Percentiles rank a stretch among this genome's conserved stretches.
Evolutionary conservation across 2,888 invertebrate genomes (phyloP).

Genomic region (Tridacna gigas): DNA sequence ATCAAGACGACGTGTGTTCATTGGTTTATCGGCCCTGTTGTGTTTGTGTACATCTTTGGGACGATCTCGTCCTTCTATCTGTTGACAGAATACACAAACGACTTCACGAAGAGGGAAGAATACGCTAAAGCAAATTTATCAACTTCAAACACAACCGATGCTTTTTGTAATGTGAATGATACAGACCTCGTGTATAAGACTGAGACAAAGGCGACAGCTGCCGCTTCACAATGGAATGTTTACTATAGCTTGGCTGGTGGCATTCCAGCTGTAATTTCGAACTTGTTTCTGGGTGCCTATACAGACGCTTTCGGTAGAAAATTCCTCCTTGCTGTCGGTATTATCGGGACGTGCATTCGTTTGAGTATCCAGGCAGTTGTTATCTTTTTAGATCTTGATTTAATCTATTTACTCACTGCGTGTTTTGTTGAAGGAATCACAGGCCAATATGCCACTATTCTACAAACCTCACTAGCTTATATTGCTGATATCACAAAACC

Average conservation of each 20-base stretch:
- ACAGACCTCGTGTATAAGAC: conserved; percentile 38
- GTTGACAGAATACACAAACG: conserved; percentile 56
- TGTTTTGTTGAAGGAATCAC: conserved; percentile 66
- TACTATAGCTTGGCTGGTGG: conserved; percentile 60
- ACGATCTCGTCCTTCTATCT: conserved; percentile 55
- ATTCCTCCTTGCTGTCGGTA: conserved; percentile 62
- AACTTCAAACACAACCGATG: conserved; percentile 32
- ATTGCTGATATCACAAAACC: conserved; percentile 64
- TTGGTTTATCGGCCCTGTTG: conserved; percentile 55
- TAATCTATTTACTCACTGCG: conserved; percentile 60
- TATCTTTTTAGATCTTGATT: conserved; percentile 60
- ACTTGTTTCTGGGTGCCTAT: conserved; percentile 60
- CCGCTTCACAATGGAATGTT: conserved; percentile 56
- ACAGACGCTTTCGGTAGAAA: conserved; percentile 68
- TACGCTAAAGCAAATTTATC: conserved; percentile 52
- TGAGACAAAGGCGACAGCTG: conserved; percentile 52
- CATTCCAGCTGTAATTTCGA: conserved; percentile 55
- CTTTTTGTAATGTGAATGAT: conserved; percentile 38
- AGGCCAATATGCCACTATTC: conserved; percentile 50
- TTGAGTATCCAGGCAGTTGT: conserved; percentile 50
- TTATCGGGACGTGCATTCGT: conserved; percentile 59
- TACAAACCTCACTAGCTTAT: conserved; percentile 58
- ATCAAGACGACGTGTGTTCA: conserved; percentile 48
- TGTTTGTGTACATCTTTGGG: conserved; percentile 55
- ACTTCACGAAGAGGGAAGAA: conserved; percentile 39